Base-by-base conservation (phyloP, 2,888 invertebrate genomes). In the Neoitamus cyanurus region DNA sequence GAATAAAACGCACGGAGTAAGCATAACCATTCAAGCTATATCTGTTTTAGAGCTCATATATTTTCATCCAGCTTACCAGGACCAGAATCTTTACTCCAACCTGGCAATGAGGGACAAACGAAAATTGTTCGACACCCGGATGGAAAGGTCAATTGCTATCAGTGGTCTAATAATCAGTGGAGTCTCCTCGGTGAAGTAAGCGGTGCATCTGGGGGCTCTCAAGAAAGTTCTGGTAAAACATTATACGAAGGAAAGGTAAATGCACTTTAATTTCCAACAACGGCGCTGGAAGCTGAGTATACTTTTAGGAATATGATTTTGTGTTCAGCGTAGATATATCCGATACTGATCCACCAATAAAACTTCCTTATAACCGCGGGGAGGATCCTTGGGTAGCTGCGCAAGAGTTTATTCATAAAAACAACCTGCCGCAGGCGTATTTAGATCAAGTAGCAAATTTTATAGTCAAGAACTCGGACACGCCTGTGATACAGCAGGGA, bases 251-350 rank as follows among this genome's bases (percentile, higher is more conserved):
- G 98, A 87, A 94, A 96, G 86, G 89, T 89, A 83, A 48, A 86
- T 31, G n/a, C 20, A 73, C 25, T 69, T n/a, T 20, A 25, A 58
- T 58, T 42, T 15, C 0, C n/a, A 13, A n/a, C n/a, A 42, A 0
- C 13, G n/a, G n/a, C n/a, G n/a, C 13, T 42, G 2, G 13, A 1
- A 42, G n/a, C 13, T 42, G 1, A 31, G 0, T 15, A 13, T 80
- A 13, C 30, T 83, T 85, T 28, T 72, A 89, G 89, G 96, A 97
- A 88, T 99, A 98, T 89, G 99, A 99, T 92, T 98, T 94, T 91
- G 98, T 99, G 34, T 99, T 99, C 90, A 95, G 94, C 87, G 97
- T 99, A n/a, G 98, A 98, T 88, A 95, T 99, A 84, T 96, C 98
- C 89, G 98, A 98, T 89, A 97, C 96, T 0, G 94, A 94, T 75